phyloP scores from a whole-genome alignment of 1,140 invertebrate species.

The Metopolophium dirhodum region DNA sequence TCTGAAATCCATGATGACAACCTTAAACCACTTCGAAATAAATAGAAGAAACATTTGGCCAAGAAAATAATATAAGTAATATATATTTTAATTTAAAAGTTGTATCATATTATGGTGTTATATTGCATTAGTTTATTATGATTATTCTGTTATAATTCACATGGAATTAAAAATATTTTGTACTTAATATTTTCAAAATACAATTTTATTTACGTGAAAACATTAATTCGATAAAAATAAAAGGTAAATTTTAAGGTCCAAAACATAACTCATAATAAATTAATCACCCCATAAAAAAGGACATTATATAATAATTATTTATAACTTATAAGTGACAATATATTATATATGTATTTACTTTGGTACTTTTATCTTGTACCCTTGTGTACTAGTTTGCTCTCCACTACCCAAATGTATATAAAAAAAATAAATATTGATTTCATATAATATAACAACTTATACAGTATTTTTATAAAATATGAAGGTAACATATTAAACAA shows the following conservation, averaged over 20 bases:
- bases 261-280: background rate
- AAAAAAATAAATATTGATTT: background rate
- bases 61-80: background rate
- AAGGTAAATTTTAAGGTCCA: background rate
- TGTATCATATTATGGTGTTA: no score
- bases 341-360: background rate
- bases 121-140: background rate
- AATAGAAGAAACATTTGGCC: background rate
- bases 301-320: background rate
- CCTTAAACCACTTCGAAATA: background rate
- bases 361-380: background rate
- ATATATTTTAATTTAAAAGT: background rate
- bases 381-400: background rate
- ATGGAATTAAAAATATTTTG: no score
- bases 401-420: background rate
- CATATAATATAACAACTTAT: background rate
- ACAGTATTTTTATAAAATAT: background rate
- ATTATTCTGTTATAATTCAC: background rate
- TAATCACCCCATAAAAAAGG: background rate
- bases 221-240: background rate
- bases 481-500: slow-evolving; percentile 1
- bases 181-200: background rate
- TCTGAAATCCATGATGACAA: background rate
- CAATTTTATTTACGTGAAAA: background rate
- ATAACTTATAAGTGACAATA: background rate